A percentile compares a stretch with the other conserved stretches of the same genome.
phyloP scores from a whole-genome alignment of 2,888 invertebrate genomes.

The Blera fallax region DNA sequence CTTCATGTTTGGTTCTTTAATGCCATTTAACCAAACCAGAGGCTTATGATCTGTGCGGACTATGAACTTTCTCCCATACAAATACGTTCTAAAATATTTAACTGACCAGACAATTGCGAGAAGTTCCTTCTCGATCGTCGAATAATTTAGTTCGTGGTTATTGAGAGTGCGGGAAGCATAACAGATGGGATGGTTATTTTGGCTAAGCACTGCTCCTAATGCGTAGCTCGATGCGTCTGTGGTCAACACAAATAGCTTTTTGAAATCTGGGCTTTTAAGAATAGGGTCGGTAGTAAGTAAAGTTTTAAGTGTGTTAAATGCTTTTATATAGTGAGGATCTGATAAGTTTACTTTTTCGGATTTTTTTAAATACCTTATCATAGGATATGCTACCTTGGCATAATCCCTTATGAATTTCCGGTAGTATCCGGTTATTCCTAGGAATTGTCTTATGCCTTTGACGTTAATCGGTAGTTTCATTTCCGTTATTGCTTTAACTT shows the following conservation, averaged over 20 bases:
- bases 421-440: no score
- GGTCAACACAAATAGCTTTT: background rate
- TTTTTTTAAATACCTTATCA: background rate
- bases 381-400: no score
- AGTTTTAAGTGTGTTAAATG: background rate
- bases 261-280: background rate
- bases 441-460: no score
- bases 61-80: background rate
- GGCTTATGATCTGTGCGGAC: background rate
- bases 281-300: background rate
- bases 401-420: no score
- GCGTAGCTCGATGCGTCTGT: background rate
- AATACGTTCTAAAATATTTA: background rate
- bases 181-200: background rate
- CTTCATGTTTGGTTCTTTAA: background rate
- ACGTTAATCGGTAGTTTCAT: no score
- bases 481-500: background rate
- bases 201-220: background rate
- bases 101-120: no score
- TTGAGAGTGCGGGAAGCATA: background rate
- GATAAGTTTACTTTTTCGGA: background rate
- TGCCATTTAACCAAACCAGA: background rate
- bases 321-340: background rate
- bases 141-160: background rate
- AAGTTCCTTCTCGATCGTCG: no score